These are phyloP conservation scores for Rhinolophus sinicus DNA, from an alignment of 2,113 vertebrate species.

Conservation along the genomic window DNA sequence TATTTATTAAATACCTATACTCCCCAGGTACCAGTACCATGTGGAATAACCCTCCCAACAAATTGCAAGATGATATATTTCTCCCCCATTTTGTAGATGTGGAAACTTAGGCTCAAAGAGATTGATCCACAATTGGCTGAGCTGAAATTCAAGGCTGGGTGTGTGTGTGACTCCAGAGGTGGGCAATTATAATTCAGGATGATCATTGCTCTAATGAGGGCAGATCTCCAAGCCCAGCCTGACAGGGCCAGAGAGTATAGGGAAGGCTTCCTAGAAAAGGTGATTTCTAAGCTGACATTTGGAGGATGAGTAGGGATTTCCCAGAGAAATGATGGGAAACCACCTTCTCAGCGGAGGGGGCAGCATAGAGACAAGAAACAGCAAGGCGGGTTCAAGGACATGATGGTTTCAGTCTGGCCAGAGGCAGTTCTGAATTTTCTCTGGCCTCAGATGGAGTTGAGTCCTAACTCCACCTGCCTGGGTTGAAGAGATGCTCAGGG, in stretches of 20 bases:
- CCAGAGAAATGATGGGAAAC: background rate
- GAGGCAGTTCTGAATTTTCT: background rate
- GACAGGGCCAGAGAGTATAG: background rate
- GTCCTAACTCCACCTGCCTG: background rate
- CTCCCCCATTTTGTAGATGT: background rate
- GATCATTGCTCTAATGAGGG: background rate
- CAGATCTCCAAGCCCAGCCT: background rate
- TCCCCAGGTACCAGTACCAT: background rate
- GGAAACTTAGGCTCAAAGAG: constrained; percentile 23
- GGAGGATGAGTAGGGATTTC: background rate
- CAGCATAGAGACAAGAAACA: background rate
- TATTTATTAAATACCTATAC: constrained; percentile 10
- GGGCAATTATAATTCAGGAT: background rate
- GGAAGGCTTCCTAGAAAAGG: background rate
- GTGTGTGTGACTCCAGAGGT: background rate
- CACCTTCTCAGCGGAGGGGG: background rate
- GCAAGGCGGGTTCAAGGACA: background rate
- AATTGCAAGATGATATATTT: background rate
- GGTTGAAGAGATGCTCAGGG: background rate
- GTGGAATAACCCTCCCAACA: background rate
- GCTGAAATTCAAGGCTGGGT: background rate
- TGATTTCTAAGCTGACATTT: background rate
- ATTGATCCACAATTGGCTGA: background rate
- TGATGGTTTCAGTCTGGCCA: background rate
- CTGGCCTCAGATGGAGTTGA: background rate